Evolutionary conservation across 2,113 vertebrate genomes (phyloP).

Genomic region (Indicator maculatus): DNA sequence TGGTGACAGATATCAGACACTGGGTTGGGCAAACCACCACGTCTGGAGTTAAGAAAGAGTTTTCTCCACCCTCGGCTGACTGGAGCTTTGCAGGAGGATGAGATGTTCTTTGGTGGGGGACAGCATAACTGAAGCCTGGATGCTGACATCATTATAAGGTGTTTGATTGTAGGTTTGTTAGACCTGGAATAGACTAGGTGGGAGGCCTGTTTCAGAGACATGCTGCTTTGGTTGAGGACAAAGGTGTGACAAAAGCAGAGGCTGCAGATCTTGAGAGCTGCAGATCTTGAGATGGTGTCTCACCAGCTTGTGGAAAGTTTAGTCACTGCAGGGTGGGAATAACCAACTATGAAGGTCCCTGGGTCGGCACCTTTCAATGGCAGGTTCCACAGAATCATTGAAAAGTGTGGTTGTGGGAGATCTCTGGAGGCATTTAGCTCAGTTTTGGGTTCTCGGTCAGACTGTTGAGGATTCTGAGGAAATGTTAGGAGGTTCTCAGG

Average conservation of each 20-base stretch:
- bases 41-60: background rate
- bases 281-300: background rate
- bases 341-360: background rate
- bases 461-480: background rate
- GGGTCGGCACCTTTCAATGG: rapidly evolving
- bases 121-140: background rate
- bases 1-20: rapidly evolving
- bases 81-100: background rate
- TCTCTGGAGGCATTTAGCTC: background rate
- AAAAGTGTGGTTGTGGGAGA: too few relatives aligned
- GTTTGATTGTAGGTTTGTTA: background rate
- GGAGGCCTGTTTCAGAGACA: background rate
- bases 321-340: background rate
- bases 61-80: background rate
- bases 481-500: background rate
- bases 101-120: background rate
- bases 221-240: rapidly evolving
- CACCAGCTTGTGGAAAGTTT: background rate
- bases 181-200: background rate
- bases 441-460: too few relatives aligned
- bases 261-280: background rate
- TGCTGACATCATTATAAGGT: background rate
- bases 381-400: background rate
- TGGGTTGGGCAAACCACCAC: background rate
- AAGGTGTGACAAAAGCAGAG: background rate